Conservation (phyloP, 2,888 invertebrate genomes). For the Cephonodes hylas region DNA sequence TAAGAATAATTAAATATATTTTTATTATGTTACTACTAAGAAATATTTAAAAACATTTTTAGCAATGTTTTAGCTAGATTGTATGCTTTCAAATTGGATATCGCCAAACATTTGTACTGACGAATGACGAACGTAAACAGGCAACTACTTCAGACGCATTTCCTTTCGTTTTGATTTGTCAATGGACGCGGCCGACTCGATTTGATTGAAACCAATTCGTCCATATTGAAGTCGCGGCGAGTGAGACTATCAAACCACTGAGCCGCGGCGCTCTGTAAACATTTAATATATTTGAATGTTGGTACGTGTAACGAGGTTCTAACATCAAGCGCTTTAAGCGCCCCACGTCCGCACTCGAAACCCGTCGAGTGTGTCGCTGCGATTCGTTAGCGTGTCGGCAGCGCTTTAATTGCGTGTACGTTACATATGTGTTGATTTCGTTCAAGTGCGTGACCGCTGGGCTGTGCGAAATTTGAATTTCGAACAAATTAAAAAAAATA, state of each 20-base stretch:
- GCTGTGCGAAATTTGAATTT: slow-evolving; percentile 9
- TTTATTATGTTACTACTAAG: too few species aligned
- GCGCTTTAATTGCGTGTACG: slow-evolving; percentile 37
- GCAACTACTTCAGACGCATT: neutral
- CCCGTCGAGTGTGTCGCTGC: slow-evolving; percentile 24
- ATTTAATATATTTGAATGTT: slow-evolving; percentile 9
- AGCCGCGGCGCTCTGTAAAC: slow-evolving; percentile 4
- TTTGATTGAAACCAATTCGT: slow-evolving; percentile 5
- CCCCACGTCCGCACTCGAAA: slow-evolving; percentile 20
- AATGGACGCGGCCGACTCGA: neutral
- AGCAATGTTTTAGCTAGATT: neutral
- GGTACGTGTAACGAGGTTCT: slow-evolving; percentile 18
- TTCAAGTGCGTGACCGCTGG: slow-evolving; percentile 19
- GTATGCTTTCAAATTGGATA: neutral
- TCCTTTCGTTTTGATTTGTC: neutral
- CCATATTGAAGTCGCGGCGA: neutral
- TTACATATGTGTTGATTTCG: slow-evolving; percentile 20
- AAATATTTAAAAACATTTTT: neutral
- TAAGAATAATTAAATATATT: neutral
- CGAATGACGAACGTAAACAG: neutral
- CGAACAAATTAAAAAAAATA: slow-evolving; percentile 1
- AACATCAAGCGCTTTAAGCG: slow-evolving; percentile 13
- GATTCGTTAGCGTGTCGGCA: slow-evolving; percentile 39
- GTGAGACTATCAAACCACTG: neutral
- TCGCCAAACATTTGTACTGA: neutral